phyloP scores from a whole-genome alignment of 2,113 vertebrate species.

The Campylorhamphus procurvoides region DNA sequence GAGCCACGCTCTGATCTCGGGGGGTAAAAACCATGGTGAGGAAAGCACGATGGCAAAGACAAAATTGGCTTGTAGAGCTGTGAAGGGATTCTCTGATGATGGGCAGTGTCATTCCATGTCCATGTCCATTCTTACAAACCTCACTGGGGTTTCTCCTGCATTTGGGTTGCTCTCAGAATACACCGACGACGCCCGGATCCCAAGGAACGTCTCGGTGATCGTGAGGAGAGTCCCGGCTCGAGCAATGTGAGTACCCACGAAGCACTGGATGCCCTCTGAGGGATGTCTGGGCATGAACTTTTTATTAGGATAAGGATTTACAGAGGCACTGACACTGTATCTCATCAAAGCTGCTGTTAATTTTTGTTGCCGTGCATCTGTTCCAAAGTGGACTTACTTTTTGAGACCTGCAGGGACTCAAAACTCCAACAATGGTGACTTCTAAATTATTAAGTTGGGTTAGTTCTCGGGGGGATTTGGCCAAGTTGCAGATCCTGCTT shows the following conservation, averaged over 20 bases:
- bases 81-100: neutral
- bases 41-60: accelerated
- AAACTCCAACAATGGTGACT: neutral
- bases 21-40: neutral
- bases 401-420: neutral
- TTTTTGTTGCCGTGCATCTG: neutral
- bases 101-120: neutral
- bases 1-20: neutral
- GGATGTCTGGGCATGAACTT: neutral
- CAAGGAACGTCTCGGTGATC: conserved; percentile 91
- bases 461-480: neutral
- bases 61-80: neutral
- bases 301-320: neutral
- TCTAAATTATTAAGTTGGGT: neutral
- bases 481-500: neutral
- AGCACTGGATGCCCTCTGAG: neutral
- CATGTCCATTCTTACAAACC: neutral
- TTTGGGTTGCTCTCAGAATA: conserved; percentile 78
- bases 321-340: neutral
- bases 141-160: neutral
- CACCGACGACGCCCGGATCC: conserved; percentile 83
- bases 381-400: neutral
- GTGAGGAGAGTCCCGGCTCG: conserved; percentile 88
- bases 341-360: neutral
- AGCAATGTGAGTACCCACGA: conserved; percentile 80